These are phyloP conservation scores for Malurus leucopterus DNA, from an alignment of 2,797 vertebrate species.

Conservation along the genomic window DNA sequence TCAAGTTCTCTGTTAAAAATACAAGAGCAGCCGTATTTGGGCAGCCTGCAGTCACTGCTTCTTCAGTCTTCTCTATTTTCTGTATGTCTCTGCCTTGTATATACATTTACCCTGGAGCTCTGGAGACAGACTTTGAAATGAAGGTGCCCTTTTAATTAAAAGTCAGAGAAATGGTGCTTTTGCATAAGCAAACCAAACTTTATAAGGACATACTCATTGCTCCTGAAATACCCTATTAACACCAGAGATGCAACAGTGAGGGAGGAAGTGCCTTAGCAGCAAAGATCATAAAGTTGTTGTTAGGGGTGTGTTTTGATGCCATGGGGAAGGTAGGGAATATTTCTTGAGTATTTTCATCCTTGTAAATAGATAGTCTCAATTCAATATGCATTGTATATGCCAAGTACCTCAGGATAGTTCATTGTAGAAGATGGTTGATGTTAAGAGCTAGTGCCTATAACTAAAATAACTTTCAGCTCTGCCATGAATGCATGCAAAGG, in stretches of 20 bases:
- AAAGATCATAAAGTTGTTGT: neutral
- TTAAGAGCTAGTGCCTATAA: neutral
- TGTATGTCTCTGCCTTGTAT: neutral
- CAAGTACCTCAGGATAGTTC: neutral
- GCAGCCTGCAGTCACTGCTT: neutral
- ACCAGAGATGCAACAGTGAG: neutral
- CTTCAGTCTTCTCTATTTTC: constrained; percentile 4
- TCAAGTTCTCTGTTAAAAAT: constrained; percentile 14
- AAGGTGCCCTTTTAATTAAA: constrained; percentile 32
- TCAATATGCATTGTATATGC: neutral
- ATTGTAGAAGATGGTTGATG: neutral
- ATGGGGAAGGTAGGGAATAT: neutral
- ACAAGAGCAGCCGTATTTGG: neutral
- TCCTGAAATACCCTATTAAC: neutral
- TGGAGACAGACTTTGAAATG: constrained; percentile 13
- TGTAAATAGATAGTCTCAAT: neutral
- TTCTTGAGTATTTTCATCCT: neutral
- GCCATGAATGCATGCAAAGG: neutral
- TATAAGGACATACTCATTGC: neutral
- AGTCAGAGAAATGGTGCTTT: constrained; percentile 17
- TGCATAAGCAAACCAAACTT: neutral
- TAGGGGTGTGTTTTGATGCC: rapidly evolving
- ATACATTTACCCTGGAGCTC: constrained; percentile 49
- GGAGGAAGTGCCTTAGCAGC: neutral
- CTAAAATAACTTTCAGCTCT: neutral